Conservation (phyloP, 1,140 invertebrate genomes). For the Popillia japonica region DNA sequence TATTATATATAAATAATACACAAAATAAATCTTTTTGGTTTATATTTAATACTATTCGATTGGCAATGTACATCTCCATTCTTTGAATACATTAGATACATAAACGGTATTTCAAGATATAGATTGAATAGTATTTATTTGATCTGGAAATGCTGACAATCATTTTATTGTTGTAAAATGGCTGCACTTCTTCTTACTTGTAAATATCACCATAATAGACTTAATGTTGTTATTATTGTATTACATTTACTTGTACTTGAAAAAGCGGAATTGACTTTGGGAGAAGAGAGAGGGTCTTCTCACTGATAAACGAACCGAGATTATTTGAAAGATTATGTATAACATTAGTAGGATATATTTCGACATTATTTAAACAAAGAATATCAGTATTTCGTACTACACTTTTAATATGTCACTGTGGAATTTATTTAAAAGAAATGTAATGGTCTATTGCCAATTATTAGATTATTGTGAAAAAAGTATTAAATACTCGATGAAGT, state of each 20-base stretch:
- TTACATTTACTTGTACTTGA: conserved; percentile 6
- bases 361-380: too few species aligned
- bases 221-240: conserved; percentile 2
- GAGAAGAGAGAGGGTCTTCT: neutral
- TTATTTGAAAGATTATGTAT: neutral
- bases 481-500: too few species aligned
- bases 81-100: neutral
- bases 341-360: too few species aligned
- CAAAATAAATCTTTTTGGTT: too few species aligned
- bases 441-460: too few species aligned
- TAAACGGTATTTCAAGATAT: conserved; percentile 14
- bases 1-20: too few species aligned
- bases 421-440: too few species aligned
- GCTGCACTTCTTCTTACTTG: neutral
- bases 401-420: too few species aligned
- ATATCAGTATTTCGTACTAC: too few species aligned
- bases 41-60: too few species aligned
- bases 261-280: neutral
- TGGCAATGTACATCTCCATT: neutral
- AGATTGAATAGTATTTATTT: neutral
- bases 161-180: conserved; percentile 13
- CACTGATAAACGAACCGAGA: neutral
- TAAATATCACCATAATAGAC: neutral
- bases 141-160: conserved; percentile 33
- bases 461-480: too few species aligned